Evolutionary conservation across 2,113 vertebrate genomes (phyloP).

Genomic region (Addax nasomaculatus): DNA sequence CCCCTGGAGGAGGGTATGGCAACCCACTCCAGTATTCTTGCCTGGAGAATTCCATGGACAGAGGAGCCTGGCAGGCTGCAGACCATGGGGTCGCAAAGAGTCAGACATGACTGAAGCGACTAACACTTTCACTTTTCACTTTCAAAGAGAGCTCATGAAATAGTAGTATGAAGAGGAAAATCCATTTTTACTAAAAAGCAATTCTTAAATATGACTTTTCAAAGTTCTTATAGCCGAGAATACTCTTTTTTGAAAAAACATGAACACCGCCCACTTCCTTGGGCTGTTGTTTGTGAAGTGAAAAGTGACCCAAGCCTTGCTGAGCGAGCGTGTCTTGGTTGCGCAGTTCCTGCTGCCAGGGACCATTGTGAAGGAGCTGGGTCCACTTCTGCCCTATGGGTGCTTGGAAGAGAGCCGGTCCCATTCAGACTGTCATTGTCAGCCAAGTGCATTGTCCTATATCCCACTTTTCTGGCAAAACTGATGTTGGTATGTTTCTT

Average conservation of each 20-base stretch:
- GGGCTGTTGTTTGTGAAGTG: not conserved
- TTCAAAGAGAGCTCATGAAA: not conserved
- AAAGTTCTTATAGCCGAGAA: not conserved
- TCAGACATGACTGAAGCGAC: not conserved
- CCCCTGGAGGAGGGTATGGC: not conserved
- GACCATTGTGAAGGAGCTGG: fast-evolving
- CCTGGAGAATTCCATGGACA: not conserved
- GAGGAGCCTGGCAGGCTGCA: not conserved
- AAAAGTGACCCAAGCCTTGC: not conserved
- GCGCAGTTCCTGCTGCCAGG: not conserved
- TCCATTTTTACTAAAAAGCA: not conserved
- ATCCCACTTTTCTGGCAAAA: not conserved
- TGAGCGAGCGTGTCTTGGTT: not conserved
- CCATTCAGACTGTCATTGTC: not conserved
- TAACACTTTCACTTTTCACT: not conserved
- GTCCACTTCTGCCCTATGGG: not conserved
- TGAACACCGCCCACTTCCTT: not conserved
- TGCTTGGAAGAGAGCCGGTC: not conserved
- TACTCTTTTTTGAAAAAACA: not conserved
- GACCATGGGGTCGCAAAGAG: not conserved
- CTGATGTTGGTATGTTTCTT: not conserved
- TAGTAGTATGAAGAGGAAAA: not conserved
- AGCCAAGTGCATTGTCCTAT: not conserved
- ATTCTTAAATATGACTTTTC: not conserved
- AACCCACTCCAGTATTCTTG: not conserved